Conservation (phyloP, 1,140 invertebrate species). For the Carposina sasakii region DNA sequence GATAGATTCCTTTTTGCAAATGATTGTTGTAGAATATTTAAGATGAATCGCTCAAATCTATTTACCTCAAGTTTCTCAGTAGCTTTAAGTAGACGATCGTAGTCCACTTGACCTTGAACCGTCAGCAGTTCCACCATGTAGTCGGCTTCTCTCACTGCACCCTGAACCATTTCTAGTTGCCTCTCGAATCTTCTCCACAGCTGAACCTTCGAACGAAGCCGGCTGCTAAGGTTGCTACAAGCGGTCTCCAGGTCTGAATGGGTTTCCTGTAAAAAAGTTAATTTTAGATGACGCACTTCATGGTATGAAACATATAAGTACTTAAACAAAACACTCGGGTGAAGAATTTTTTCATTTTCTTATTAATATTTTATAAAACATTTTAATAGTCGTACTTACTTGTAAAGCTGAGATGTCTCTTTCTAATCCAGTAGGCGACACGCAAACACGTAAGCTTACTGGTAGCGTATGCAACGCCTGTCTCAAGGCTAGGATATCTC, state of each 20-base stretch:
- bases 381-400: too few species aligned
- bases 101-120: constrained; percentile 86
- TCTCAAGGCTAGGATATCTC: constrained; percentile 81
- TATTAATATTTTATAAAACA: too few species aligned
- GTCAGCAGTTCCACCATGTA: constrained; percentile 89
- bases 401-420: constrained; percentile 80
- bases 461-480: constrained; percentile 84
- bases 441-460: constrained; percentile 78
- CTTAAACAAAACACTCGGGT: too few species aligned
- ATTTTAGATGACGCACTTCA: neutral
- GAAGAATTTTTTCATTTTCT: too few species aligned
- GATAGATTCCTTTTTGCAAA: too few species aligned
- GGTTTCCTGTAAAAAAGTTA: constrained; percentile 72
- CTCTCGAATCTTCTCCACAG: constrained; percentile 84
- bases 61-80: constrained; percentile 86
- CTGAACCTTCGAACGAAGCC: constrained; percentile 77
- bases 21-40: too few species aligned
- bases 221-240: constrained; percentile 76
- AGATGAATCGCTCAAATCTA: too few species aligned
- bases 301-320: too few species aligned
- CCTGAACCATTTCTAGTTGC: constrained; percentile 83
- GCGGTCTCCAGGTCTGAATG: constrained; percentile 80
- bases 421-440: constrained; percentile 83
- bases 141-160: constrained; percentile 85
- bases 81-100: constrained; percentile 84